Evolutionary conservation across 2,113 vertebrate genomes (phyloP).

Genomic region (Labeo catla): DNA sequence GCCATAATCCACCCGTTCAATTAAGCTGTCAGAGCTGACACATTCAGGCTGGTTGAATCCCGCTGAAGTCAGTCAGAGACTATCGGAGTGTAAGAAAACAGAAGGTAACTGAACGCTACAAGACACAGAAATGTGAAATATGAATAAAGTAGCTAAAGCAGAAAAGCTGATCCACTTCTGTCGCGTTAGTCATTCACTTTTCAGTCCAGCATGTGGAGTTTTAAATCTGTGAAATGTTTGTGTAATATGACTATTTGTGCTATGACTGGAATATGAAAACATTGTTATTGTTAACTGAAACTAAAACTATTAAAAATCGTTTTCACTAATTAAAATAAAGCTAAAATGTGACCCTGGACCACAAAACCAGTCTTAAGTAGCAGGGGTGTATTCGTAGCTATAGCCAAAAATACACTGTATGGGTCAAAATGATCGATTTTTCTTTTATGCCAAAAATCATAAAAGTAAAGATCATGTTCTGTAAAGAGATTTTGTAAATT

Average conservation of each 20-base stretch:
- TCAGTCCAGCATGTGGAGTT: not conserved
- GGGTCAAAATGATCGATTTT: too few relatives aligned
- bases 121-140: not conserved
- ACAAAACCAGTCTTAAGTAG: too few relatives aligned
- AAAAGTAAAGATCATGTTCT: too few relatives aligned
- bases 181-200: not conserved
- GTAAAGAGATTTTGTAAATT: too few relatives aligned
- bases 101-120: not conserved
- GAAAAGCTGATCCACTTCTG: not conserved
- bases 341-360: not conserved
- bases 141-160: not conserved
- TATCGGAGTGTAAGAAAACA: not conserved
- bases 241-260: not conserved
- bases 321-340: too few relatives aligned
- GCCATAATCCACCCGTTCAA: not conserved
- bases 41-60: slow-evolving; percentile 12
- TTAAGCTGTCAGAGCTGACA: slow-evolving; percentile 12
- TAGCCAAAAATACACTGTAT: too few relatives aligned
- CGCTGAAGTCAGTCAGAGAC: not conserved
- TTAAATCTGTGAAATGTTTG: not conserved
- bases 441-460: too few relatives aligned
- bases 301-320: not conserved
- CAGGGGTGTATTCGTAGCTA: too few relatives aligned
- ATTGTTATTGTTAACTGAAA: not conserved
- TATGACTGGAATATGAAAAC: not conserved